Base-by-base conservation (phyloP, 2,797 vertebrate genomes). In the Aldrovandia affinis region DNA sequence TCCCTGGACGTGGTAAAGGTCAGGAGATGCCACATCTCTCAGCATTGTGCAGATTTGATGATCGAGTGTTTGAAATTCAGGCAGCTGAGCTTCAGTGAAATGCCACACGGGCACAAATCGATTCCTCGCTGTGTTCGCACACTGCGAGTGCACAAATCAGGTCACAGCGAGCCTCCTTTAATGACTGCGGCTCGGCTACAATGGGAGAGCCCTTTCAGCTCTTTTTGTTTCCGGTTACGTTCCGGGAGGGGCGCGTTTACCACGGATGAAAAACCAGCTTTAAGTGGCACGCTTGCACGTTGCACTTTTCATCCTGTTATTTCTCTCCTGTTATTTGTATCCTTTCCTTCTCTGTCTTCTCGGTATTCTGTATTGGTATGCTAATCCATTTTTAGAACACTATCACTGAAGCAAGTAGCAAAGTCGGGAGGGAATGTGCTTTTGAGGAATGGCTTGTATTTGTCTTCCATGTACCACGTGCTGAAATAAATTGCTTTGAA, bases 81-180 rank as follows among this genome's bases (percentile, higher is more conserved):
- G 83, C 25, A 36, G 68, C 39, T 28, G 90, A 87, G 90, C 87
- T 83, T 88, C 91, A 92, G 90, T 93, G 90, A 94, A 94, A 94
- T 94, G 93, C 92, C 93, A 94, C 91, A 90, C 91, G 91, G 90
- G 89, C 88, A 90, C 92, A 92, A 93, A 94, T 94, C 92, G 84
- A 93, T 92, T 88, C 90, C 93, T 90, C 84, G 92, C 93, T 94
- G 92, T 88, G 93, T 93, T 90, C 90, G 89, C 93, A 93, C 89
- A 93, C 92, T 94, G 93, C 90, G 92, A 92, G 89, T 91, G 92
- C 93, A 92, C 92, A 93, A 93, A 94, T 92, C 92, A 92, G 93
- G 91, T 91, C 93, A 92, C 93, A 92, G 92, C 91, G 89, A 91
- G 94, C 85, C 89, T 81, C 90, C 90, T 93, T 91, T 94, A 94